A percentile compares a stretch with the other conserved stretches of the same genome.
phyloP scores from a whole-genome alignment of 1,140 invertebrate genomes.

The Philopotamus ludificatus region DNA sequence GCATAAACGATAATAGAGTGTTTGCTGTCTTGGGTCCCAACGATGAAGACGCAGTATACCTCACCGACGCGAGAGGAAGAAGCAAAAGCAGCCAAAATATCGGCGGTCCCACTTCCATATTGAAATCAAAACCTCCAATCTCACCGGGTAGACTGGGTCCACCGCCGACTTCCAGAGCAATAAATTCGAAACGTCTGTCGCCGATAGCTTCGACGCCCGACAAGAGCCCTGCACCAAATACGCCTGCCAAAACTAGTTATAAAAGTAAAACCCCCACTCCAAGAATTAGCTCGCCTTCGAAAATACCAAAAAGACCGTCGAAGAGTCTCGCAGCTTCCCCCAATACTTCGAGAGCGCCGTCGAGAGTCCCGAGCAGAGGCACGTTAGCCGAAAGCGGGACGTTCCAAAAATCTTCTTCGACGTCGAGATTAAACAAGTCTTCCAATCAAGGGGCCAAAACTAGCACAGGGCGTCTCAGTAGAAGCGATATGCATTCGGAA shows the following conservation, averaged over 20 bases:
- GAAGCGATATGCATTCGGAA: constrained; percentile 10
- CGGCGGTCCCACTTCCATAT: constrained; percentile 45
- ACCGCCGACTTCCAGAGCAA: constrained; percentile 50
- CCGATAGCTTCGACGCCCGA: constrained; percentile 55
- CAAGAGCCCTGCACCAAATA: constrained; percentile 51
- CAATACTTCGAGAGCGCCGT: constrained; percentile 38
- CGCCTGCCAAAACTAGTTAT: constrained; percentile 45
- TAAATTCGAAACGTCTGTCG: constrained; percentile 54
- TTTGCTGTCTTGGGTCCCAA: constrained; percentile 30
- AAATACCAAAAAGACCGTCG: constrained; percentile 38
- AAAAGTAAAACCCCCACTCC: constrained; percentile 49
- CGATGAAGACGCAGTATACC: constrained; percentile 45
- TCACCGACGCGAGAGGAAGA: constrained; percentile 45
- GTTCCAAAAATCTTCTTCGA: constrained; percentile 24
- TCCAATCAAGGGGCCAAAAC: constrained; percentile 1
- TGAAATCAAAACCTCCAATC: constrained; percentile 54
- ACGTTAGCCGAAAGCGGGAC: constrained; percentile 47
- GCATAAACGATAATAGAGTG: constrained; percentile 51
- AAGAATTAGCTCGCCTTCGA: constrained; percentile 48
- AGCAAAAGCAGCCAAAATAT: constrained; percentile 51
- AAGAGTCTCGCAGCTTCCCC: constrained; percentile 38
- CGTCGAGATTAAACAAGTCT: constrained; percentile 11
- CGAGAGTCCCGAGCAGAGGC: constrained; percentile 44
- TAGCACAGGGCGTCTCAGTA: constrained; percentile 5
- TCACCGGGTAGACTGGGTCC: constrained; percentile 52